Evolutionary conservation across 2,888 invertebrate species (phyloP), one percentile per base, ranked within the genome.

Genomic region (Heliconius erato): DNA sequence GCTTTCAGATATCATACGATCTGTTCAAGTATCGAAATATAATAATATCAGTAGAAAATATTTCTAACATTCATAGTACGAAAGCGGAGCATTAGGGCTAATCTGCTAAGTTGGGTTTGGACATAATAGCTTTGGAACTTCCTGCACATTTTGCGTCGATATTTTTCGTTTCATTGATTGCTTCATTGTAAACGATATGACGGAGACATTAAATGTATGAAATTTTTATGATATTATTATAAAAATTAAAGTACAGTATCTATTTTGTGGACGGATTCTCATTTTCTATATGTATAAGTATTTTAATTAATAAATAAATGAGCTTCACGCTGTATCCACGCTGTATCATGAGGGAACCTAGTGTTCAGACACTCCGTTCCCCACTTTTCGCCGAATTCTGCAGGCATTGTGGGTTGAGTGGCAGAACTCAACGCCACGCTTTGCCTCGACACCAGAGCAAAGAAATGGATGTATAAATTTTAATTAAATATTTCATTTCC

Each of bases 21-120:
- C n/a, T 26, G 16, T 76, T 63, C 5, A 40, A 76, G 63, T 26
- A 63, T 63, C 63, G 40, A 76, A 76, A 76, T 76, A 40, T 63
- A 74, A 74, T 74, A 76, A 76, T 63, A 35, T 14, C n/a, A 59
- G 63, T 76, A 35, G 63, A 63, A 40, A 76, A 76, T 76, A 63
- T 78, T 44, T 44, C 16, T 68, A 19, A 28, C 78, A 78, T 78
- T 68, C 49, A 67, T 11, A 14, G 28, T 23, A 49, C 59, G 54
- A 67, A 69, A 59, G 87, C 87, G 82, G 79, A 84, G 87, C 85
- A 79, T 85, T 86, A 89, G 91, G 91, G 91, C 90, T 89, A 91
- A 86, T 85, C 82, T 87, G 85, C 91, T 90, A 89, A 89, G 90
- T 77, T 88, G 68, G 40, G 44, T 76, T 40, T 74, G 49, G 63